Evolutionary conservation across 2,797 vertebrate genomes (phyloP), one percentile per base, ranked within the genome.

Genomic region (Gobio occitaniae): DNA sequence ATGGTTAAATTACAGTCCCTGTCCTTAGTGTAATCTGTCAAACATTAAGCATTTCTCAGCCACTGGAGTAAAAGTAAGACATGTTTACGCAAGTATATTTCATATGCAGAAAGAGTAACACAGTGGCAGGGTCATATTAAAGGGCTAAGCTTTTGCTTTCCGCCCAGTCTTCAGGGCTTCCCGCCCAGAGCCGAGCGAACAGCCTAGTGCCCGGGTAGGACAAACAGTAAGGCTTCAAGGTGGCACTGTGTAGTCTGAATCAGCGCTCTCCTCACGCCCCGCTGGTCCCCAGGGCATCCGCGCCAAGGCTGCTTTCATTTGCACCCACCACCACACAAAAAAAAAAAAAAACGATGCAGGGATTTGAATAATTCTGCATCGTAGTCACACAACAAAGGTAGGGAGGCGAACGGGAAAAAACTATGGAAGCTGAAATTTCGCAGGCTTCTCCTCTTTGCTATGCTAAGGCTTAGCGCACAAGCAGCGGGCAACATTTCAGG

Each of bases 291-390:
- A 71, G 89, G 91, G 90, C 85, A 86, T 88, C 77, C 78, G 83
- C 88, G 87, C 86, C 91, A 90, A 91, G 91, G 88, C 76, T 78
- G 83, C 90, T 92, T 93, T 92, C 90, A 92, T 89, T 92, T 90
- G 78, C 80, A 85, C 90, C 84, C 89, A 82, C 89, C 86, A 90
- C 87, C 81, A 86, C 86, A 81, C 85, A 89, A 88, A 88, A 70
- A 59, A 50, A 68, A n/a, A 86, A 85, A 80, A 80, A 86, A 82
- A 84, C 72, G 83, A 90, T 70, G 83, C 83, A 80, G 88, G 93
- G 91, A 94, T 94, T 94, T 94, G 90, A 94, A 95, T 94, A 93
- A 93, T 92, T 93, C 91, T 93, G 91, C 90, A 93, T 93, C 90
- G 88, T 87, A 92, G 89, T 91, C 88, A 90, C 86, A 90, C 83